Conservation (phyloP, 2,113 vertebrate genomes). For the Rafetus swinhoei region DNA sequence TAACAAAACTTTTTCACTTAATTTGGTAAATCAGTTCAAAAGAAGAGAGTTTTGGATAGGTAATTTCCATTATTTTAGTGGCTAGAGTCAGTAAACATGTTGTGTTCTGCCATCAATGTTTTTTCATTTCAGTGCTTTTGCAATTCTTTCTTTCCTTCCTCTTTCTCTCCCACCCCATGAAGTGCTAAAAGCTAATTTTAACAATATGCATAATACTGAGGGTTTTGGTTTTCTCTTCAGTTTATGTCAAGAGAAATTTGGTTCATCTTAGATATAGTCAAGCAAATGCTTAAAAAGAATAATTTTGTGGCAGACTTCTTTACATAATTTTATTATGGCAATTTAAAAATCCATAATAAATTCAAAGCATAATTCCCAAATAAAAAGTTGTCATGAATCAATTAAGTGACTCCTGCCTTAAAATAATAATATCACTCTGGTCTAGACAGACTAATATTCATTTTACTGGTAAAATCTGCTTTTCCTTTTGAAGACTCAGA, state of each 20-base stretch:
- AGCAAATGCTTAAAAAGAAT: constrained; percentile 65
- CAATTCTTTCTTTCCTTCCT: constrained; percentile 26
- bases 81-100: constrained; percentile 2
- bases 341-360: constrained; percentile 53
- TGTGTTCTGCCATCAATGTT: constrained; percentile 41
- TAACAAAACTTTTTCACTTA: not conserved
- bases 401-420: constrained; percentile 62
- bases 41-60: not conserved
- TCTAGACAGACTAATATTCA: constrained; percentile 61
- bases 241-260: constrained; percentile 68
- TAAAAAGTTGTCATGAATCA: constrained; percentile 63
- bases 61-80: not conserved
- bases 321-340: constrained; percentile 62
- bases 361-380: constrained; percentile 66
- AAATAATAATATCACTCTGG: constrained; percentile 59
- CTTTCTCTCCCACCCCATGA: constrained; percentile 51
- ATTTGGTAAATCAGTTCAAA: not conserved
- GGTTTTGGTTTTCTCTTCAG: constrained; percentile 63
- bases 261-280: constrained; percentile 56
- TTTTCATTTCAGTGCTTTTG: constrained; percentile 13
- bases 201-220: constrained; percentile 67
- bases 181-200: constrained; percentile 58
- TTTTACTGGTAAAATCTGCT: constrained; percentile 22
- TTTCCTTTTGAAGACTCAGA: constrained; percentile 26
- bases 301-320: constrained; percentile 69